A percentile compares a stretch with the other conserved stretches of the same genome.
Conservation (phyloP, 2,797 vertebrate species). For the Siniperca undulata region DNA sequence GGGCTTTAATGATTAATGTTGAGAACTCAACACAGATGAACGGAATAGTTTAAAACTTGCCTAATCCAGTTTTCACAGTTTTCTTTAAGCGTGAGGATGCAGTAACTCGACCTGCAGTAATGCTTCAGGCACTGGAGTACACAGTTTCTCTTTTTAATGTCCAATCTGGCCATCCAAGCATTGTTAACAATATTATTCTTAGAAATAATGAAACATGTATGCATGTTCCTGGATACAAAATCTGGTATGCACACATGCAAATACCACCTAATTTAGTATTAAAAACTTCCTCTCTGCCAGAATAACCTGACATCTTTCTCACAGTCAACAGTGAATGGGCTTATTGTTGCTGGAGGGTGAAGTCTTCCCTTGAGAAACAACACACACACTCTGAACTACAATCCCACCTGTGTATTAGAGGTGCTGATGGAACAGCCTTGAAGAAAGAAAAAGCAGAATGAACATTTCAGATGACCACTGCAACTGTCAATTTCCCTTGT, state of each 20-base stretch:
- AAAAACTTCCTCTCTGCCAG: background rate
- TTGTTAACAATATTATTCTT: constrained; percentile 18
- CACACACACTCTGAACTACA: constrained; percentile 33
- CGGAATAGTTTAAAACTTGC: constrained; percentile 8
- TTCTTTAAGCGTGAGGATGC: background rate
- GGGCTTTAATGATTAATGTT: constrained; percentile 20
- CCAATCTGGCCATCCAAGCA: constrained; percentile 26
- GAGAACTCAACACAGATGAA: constrained; percentile 8
- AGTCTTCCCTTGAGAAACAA: constrained; percentile 36
- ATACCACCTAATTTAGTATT: constrained; percentile 16
- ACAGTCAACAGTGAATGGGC: background rate
- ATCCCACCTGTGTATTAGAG: constrained; percentile 24
- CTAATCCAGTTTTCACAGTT: constrained; percentile 21
- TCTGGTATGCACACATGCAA: constrained; percentile 7
- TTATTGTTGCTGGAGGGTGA: constrained; percentile 23
- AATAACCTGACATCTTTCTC: background rate
- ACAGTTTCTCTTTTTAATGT: constrained; percentile 46
- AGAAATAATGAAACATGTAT: constrained; percentile 33
- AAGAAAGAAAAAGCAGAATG: constrained; percentile 41
- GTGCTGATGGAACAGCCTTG: constrained; percentile 45
- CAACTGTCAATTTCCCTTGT: constrained; percentile 57
- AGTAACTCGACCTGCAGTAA: constrained; percentile 16
- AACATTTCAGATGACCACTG: constrained; percentile 58
- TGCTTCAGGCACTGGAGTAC: background rate
- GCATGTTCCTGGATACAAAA: background rate